These are phyloP conservation scores for Melanchra persicariae DNA, from an alignment of 2,888 invertebrate genomes.

Conservation along the genomic window DNA sequence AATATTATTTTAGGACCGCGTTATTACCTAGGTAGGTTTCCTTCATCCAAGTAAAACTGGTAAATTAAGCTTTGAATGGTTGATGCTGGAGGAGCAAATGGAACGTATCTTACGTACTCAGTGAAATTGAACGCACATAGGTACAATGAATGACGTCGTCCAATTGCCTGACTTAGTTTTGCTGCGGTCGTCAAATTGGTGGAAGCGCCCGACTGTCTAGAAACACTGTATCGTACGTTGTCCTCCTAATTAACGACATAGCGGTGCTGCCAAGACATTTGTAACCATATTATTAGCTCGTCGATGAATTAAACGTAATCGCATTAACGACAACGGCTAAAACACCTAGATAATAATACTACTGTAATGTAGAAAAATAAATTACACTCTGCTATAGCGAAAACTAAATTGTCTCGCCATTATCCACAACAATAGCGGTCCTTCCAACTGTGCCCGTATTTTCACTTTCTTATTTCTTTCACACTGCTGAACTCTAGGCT, in stretches of 20 bases:
- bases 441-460: constrained; percentile 43
- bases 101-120: neutral
- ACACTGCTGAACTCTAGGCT: constrained; percentile 17
- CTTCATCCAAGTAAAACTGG: neutral
- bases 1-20: constrained; percentile 40
- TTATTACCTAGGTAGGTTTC: constrained; percentile 10
- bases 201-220: constrained; percentile 51
- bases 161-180: constrained; percentile 31
- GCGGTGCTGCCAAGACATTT: constrained; percentile 15
- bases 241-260: constrained; percentile 14
- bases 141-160: constrained; percentile 12
- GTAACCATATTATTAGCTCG: constrained; percentile 6
- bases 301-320: constrained; percentile 12
- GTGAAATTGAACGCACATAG: constrained; percentile 33
- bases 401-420: constrained; percentile 23
- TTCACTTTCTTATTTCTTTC: constrained; percentile 54
- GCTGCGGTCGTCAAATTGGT: constrained; percentile 44
- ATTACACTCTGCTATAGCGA: constrained; percentile 4
- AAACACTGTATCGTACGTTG: constrained; percentile 9
- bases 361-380: constrained; percentile 16
- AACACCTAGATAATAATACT: neutral
- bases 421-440: constrained; percentile 28
- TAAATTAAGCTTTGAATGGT: constrained; percentile 6
- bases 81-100: constrained; percentile 14
- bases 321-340: neutral